Percentiles rank a stretch among this genome's conserved stretches.
phyloP scores from a whole-genome alignment of 2,888 invertebrate species.

The Penaeus monodon region DNA sequence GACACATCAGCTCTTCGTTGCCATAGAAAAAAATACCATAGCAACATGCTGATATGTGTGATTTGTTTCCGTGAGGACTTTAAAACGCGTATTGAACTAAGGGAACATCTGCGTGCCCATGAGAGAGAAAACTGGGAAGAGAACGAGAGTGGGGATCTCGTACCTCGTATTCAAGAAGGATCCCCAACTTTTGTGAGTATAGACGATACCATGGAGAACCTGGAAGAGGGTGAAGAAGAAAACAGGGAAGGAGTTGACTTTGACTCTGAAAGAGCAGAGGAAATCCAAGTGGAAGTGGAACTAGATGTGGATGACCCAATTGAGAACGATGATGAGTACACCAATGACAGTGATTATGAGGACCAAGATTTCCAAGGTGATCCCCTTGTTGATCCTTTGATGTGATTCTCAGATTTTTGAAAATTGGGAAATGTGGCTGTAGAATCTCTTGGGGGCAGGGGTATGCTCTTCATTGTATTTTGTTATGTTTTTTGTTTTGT shows the following conservation, averaged over 20 bases:
- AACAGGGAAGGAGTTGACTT: background rate
- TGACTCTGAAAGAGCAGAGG: background rate
- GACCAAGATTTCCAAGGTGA: slow-evolving; percentile 43
- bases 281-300: slow-evolving; percentile 51
- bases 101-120: slow-evolving; percentile 54
- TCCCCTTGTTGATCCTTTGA: background rate
- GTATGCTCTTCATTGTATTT: background rate
- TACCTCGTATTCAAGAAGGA: slow-evolving; percentile 15
- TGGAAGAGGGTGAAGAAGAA: slow-evolving; percentile 9
- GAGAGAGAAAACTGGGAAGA: slow-evolving; percentile 55
- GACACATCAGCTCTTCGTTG: slow-evolving; percentile 40
- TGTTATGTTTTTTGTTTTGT: no score
- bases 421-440: background rate
- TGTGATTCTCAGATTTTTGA: background rate
- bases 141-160: slow-evolving; percentile 39
- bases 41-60: slow-evolving; percentile 40
- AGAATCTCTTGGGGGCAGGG: background rate
- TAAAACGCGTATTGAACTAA: slow-evolving; percentile 51
- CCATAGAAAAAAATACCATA: slow-evolving; percentile 54
- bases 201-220: slow-evolving; percentile 38
- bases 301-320: slow-evolving; percentile 46
- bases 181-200: slow-evolving; percentile 25
- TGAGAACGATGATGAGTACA: slow-evolving; percentile 31
- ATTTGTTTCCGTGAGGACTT: slow-evolving; percentile 52
- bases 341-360: slow-evolving; percentile 33